phyloP scores from a whole-genome alignment of 2,797 vertebrate species.

The Argentina silus region DNA sequence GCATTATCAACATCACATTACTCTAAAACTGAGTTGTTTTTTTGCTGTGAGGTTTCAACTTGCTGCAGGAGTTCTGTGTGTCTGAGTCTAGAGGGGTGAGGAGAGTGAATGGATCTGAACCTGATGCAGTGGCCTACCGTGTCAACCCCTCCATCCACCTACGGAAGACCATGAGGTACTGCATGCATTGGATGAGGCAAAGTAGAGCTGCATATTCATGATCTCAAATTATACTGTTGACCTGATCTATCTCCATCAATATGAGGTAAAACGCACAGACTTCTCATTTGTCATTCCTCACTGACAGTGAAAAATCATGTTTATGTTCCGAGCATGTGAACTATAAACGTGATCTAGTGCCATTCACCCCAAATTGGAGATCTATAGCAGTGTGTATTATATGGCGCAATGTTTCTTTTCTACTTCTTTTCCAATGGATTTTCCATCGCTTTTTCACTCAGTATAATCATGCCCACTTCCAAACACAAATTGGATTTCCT shows the following conservation, averaged over 20 bases:
- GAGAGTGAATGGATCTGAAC: conserved; percentile 72
- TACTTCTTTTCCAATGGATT: background rate
- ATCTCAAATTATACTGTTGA: background rate
- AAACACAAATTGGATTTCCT: conserved; percentile 36
- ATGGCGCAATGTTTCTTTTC: background rate
- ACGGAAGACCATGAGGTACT: conserved; percentile 74
- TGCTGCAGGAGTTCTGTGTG: conserved; percentile 79
- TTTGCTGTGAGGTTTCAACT: conserved; percentile 69
- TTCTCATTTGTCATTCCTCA: background rate
- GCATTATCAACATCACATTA: background rate
- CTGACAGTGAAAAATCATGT: background rate
- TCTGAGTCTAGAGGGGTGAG: conserved; percentile 66
- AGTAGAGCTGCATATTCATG: background rate
- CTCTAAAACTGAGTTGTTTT: conserved; percentile 12
- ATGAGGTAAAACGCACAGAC: background rate
- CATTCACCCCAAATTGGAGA: background rate
- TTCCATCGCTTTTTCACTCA: conserved; percentile 28
- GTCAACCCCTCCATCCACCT: conserved; percentile 74
- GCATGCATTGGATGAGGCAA: background rate
- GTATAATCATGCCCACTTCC: conserved; percentile 28
- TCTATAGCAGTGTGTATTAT: background rate
- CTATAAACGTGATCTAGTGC: background rate
- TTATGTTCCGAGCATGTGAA: background rate
- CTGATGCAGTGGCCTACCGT: conserved; percentile 68
- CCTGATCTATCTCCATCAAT: background rate